phyloP scores from a whole-genome alignment of 2,888 invertebrate genomes.

The Myopa tessellatipennis region DNA sequence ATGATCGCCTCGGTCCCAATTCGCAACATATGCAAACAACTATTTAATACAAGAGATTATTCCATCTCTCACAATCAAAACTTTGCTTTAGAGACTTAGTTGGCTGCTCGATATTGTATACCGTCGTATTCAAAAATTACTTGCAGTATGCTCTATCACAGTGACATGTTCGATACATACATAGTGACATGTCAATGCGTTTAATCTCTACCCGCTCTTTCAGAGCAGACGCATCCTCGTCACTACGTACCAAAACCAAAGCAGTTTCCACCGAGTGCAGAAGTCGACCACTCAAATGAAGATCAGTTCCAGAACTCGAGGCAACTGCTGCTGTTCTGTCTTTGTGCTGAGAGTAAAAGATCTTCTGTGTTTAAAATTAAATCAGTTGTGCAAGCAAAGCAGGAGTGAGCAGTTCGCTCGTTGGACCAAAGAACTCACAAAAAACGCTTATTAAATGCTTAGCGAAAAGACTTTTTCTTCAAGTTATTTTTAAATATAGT shows the following conservation, averaged over 20 bases:
- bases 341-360: constrained; percentile 55
- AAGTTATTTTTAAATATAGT: constrained; percentile 62
- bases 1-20: neutral
- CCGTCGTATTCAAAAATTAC: too few relatives aligned
- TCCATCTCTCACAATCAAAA: too few relatives aligned
- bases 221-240: neutral
- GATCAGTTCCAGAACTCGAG: constrained; percentile 33
- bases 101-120: too few relatives aligned
- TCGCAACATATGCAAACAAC: neutral
- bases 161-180: neutral
- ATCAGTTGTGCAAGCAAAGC: constrained; percentile 57
- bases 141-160: neutral
- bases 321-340: constrained; percentile 12
- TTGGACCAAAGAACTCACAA: constrained; percentile 39
- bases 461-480: constrained; percentile 40
- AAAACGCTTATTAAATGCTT: constrained; percentile 31
- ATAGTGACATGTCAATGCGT: neutral
- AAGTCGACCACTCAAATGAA: constrained; percentile 10
- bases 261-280: neutral
- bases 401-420: constrained; percentile 52
- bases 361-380: constrained; percentile 53
- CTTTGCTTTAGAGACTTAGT: too few relatives aligned
- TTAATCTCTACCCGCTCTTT: neutral
- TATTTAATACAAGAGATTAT: too few relatives aligned
- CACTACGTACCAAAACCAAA: neutral